phyloP scores from a whole-genome alignment of 2,113 vertebrate species.

The Neolamprologus kungweensis region DNA sequence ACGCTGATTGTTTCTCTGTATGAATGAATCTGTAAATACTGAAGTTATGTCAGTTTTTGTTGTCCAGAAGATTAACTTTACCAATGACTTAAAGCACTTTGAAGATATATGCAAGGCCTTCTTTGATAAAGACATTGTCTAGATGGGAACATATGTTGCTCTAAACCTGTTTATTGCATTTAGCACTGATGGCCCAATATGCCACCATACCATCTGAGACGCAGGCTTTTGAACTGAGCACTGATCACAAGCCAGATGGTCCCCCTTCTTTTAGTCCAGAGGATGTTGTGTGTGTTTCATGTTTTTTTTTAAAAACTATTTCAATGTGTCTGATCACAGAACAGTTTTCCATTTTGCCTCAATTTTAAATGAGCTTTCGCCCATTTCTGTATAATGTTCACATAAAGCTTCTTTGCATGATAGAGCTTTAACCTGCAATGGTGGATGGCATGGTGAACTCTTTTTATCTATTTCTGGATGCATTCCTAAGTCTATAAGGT shows the following conservation, averaged over 20 bases:
- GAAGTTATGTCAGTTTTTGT: not conserved
- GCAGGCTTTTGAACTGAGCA: not conserved
- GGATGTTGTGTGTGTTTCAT: not conserved
- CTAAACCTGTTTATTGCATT: not conserved
- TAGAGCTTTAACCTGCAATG: not conserved
- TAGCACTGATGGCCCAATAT: not conserved
- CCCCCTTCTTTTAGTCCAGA: not conserved
- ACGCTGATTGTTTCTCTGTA: not conserved
- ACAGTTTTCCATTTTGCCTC: not conserved
- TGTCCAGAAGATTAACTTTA: not conserved
- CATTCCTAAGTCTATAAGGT: not conserved
- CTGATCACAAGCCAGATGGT: not conserved
- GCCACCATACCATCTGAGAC: not conserved
- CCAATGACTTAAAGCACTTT: not conserved
- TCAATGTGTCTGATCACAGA: not conserved
- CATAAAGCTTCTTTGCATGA: not conserved
- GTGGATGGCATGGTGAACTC: not conserved
- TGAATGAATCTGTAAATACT: not conserved
- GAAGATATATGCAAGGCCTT: not conserved
- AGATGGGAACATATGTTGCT: not conserved
- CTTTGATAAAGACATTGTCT: not conserved
- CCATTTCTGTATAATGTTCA: not conserved
- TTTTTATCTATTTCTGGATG: not conserved
- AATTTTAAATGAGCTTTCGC: not conserved
- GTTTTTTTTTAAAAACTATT: not conserved